These are phyloP conservation scores for Limosa lapponica DNA, from an alignment of 2,797 vertebrate genomes.

Conservation along the genomic window DNA sequence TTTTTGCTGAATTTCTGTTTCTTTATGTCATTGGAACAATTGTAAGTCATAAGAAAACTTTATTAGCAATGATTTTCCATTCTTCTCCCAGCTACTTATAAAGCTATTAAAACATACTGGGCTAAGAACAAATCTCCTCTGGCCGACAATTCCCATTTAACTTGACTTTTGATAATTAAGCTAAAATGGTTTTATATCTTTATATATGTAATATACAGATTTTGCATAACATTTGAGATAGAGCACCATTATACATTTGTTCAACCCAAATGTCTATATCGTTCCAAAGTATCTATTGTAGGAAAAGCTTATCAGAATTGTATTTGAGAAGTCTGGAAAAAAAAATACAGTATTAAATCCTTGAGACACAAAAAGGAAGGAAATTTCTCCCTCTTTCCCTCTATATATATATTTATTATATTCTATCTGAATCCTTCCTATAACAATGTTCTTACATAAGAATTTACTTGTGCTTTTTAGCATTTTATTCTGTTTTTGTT, in stretches of 20 bases:
- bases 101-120: accelerated
- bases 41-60: not conserved
- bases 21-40: not conserved
- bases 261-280: not conserved
- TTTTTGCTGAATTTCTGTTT: not conserved
- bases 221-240: not conserved
- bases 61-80: not conserved
- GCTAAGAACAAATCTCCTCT: not conserved
- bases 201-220: not conserved
- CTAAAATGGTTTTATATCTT: not conserved
- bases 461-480: not conserved
- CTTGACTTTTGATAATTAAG: not conserved
- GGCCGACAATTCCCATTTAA: not conserved
- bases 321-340: not conserved
- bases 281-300: not conserved
- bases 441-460: not conserved
- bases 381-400: not conserved
- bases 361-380: not conserved
- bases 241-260: not conserved
- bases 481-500: not conserved
- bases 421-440: not conserved
- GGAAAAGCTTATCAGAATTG: not conserved
- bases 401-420: not conserved
- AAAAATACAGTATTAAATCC: accelerated
- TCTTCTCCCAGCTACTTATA: not conserved